phyloP scores from a whole-genome alignment of 2,113 vertebrate genomes.

The Sapajus apella region DNA sequence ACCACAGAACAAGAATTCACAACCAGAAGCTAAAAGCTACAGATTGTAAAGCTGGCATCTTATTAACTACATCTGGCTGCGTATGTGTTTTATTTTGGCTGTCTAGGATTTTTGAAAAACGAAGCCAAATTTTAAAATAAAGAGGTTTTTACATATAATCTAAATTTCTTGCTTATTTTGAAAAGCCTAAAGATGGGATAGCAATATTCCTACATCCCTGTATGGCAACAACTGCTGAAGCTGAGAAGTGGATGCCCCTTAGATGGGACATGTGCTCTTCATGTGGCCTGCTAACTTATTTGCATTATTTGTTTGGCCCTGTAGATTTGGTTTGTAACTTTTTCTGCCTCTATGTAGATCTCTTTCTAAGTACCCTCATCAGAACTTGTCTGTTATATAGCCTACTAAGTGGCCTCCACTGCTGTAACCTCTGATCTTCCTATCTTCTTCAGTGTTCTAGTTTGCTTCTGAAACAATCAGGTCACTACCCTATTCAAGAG shows the following conservation, averaged over 20 bases:
- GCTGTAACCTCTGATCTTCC: not conserved
- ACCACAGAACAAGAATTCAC: not conserved
- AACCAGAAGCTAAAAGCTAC: slow-evolving; percentile 39
- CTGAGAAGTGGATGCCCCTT: not conserved
- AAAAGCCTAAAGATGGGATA: not conserved
- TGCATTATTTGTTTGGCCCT: not conserved
- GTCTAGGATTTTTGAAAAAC: slow-evolving; percentile 18
- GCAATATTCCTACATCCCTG: not conserved
- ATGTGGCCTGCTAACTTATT: not conserved
- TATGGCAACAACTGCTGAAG: not conserved
- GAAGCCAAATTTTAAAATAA: slow-evolving; percentile 37
- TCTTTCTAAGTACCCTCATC: not conserved
- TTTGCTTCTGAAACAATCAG: slow-evolving; percentile 14
- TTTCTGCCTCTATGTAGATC: not conserved
- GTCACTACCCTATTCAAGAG: not conserved
- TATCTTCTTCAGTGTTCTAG: not conserved
- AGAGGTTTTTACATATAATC: not conserved
- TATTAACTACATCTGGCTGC: not conserved
- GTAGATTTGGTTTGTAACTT: not conserved
- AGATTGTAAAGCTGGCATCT: not conserved
- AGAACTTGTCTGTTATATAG: not conserved
- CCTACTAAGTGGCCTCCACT: not conserved
- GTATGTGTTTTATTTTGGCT: not conserved
- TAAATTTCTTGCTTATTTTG: not conserved
- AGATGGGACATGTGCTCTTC: not conserved